Evolutionary conservation across 1,140 invertebrate genomes (phyloP).

Genomic region (Yoshiicerus persimilis): DNA sequence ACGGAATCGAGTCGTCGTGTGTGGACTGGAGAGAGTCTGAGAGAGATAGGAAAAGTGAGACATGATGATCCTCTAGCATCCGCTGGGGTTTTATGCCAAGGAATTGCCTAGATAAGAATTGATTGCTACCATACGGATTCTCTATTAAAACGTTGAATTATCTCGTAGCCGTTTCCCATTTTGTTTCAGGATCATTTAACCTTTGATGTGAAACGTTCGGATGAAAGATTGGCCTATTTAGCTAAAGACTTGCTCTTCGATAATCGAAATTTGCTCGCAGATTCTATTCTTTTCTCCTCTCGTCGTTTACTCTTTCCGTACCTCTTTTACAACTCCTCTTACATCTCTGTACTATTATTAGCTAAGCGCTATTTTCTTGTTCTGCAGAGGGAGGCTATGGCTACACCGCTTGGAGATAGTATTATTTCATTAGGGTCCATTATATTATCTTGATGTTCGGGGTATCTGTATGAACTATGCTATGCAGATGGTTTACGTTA

Average conservation of each 20-base stretch:
- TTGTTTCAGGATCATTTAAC: slow-evolving; percentile 40
- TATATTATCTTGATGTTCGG: no score
- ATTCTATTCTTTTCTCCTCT: slow-evolving; percentile 13
- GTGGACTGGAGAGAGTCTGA: not conserved
- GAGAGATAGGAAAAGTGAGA: not conserved
- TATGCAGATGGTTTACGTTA: not conserved
- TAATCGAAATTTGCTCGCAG: slow-evolving; percentile 28
- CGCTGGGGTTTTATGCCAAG: slow-evolving; percentile 25
- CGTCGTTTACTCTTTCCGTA: not conserved
- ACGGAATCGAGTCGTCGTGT: no score
- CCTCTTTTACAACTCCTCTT: not conserved
- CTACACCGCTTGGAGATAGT: no score
- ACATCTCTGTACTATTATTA: not conserved
- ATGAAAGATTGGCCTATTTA: slow-evolving; percentile 41
- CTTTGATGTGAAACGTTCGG: slow-evolving; percentile 34
- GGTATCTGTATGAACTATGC: no score
- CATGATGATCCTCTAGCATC: slow-evolving; percentile 13
- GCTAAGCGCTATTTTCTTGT: not conserved
- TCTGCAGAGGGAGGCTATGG: not conserved
- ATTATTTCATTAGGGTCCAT: not conserved
- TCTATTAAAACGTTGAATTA: slow-evolving; percentile 41
- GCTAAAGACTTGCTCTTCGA: slow-evolving; percentile 35
- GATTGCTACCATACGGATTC: slow-evolving; percentile 35
- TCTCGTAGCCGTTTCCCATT: slow-evolving; percentile 34
- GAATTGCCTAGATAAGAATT: slow-evolving; percentile 39